Conservation (phyloP, 2,888 invertebrate species). For the Andrena praecox region DNA sequence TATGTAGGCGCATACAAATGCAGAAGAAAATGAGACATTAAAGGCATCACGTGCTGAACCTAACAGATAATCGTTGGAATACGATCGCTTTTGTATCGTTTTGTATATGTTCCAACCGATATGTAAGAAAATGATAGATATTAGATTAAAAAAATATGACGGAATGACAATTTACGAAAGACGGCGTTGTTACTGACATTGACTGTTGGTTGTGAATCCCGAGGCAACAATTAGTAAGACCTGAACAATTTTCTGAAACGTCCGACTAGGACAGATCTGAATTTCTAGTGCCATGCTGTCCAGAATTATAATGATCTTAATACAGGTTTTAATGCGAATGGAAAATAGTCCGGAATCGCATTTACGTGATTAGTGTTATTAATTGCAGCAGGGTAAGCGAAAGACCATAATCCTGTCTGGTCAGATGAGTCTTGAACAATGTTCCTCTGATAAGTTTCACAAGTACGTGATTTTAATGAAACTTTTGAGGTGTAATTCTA, state of each 20-base stretch:
- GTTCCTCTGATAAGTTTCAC: neutral
- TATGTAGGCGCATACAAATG: slow-evolving; percentile 24
- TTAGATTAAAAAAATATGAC: slow-evolving; percentile 31
- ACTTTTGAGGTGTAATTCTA: neutral
- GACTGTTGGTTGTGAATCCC: slow-evolving; percentile 23
- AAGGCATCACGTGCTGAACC: slow-evolving; percentile 35
- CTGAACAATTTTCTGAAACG: slow-evolving; percentile 20
- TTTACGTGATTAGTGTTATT: slow-evolving; percentile 20
- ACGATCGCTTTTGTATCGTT: slow-evolving; percentile 37
- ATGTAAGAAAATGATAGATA: slow-evolving; percentile 7
- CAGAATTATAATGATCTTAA: slow-evolving; percentile 47
- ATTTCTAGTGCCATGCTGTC: slow-evolving; percentile 32
- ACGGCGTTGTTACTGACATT: slow-evolving; percentile 32
- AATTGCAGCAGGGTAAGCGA: slow-evolving; percentile 12
- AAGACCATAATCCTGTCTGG: slow-evolving; percentile 11
- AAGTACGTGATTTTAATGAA: neutral
- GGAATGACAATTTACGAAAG: slow-evolving; percentile 49
- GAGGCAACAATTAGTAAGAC: slow-evolving; percentile 17
- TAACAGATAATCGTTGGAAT: slow-evolving; percentile 35
- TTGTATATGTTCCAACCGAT: slow-evolving; percentile 21
- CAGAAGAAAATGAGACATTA: slow-evolving; percentile 18
- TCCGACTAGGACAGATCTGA: slow-evolving; percentile 31
- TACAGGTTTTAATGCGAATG: slow-evolving; percentile 42
- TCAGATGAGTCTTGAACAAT: slow-evolving; percentile 14
- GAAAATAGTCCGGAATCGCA: slow-evolving; percentile 18